Conservation (phyloP, 2,797 vertebrate species). For the Malurus leucopterus region DNA sequence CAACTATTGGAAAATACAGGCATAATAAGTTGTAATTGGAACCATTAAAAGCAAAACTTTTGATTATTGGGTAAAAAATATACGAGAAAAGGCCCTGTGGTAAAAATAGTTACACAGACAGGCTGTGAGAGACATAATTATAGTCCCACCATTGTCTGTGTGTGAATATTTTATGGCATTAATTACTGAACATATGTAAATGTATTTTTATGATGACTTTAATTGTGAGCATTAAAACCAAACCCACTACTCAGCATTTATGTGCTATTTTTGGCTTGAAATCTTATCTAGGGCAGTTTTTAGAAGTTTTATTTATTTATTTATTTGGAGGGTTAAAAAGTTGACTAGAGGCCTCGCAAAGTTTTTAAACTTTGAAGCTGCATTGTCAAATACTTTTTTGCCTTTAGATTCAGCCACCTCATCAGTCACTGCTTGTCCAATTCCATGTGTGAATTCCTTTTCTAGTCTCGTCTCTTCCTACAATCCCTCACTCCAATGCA, state of each 20-base stretch:
- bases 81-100: not conserved
- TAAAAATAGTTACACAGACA: slow-evolving; percentile 47
- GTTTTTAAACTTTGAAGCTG: not conserved
- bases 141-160: slow-evolving; percentile 18
- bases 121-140: slow-evolving; percentile 24
- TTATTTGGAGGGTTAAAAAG: not conserved
- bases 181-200: slow-evolving; percentile 48
- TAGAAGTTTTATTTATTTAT: not conserved
- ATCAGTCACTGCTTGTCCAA: not conserved
- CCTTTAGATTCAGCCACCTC: not conserved
- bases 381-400: not conserved
- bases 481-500: rapidly evolving
- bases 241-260: not conserved
- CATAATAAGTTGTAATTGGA: slow-evolving; percentile 2
- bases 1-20: slow-evolving; percentile 36
- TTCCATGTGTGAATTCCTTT: not conserved
- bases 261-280: not conserved
- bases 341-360: not conserved
- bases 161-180: slow-evolving; percentile 38
- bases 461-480: not conserved
- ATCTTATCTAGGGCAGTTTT: not conserved
- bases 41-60: slow-evolving; percentile 30
- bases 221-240: not conserved
- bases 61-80: slow-evolving; percentile 15
- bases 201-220: slow-evolving; percentile 1